Evolutionary conservation across 2,113 vertebrate genomes (phyloP), one percentile per base, ranked within the genome.

Genomic region (Lepisosteus osseus): DNA sequence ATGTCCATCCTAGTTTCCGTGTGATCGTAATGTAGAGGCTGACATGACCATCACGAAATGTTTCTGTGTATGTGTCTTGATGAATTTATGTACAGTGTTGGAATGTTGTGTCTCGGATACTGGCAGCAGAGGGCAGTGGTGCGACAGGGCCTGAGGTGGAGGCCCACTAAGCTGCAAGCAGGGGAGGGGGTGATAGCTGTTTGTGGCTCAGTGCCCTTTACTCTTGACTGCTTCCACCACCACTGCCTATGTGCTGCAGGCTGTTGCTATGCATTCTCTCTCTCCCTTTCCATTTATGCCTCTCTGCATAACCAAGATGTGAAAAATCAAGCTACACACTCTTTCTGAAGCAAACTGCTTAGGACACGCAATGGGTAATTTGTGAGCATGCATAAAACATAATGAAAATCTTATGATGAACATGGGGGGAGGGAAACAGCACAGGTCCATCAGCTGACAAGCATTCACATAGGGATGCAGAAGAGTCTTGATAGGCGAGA

Each of bases 101-200:
- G 17, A 13, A 6, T 11, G 17, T 11, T 68, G n/a, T 68, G 44
- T 12, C 57, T 12, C 57, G 57, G 14, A 17, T 67, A 6, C 65
- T 42, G 13, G 79, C 87, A 79, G 75, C 56, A 11, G 84, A 61
- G 75, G 82, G 86, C 86, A 79, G 78, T 79, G 83, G 40, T 74
- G 61, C 3, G 4, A 51, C 17, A 29, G 69, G 42, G n/a, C 29
- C 29, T 29, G 29, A 29, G 29, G 29, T 29, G 29, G 29, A 29
- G 29, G 29, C 29, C 29, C 29, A 29, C 29, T 29, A 29, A 29
- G 29, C 29, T 29, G 29, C 29, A 29, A 29, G 29, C 29, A 29
- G 29, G 29, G 47, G 47, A 51, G 9, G 47, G 5, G 9, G 47
- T 51, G 47, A 2, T 7, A 44, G 3, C 5, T 44, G 64, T 66